phyloP scores from a whole-genome alignment of 2,888 invertebrate genomes.

The Heliconius sara region DNA sequence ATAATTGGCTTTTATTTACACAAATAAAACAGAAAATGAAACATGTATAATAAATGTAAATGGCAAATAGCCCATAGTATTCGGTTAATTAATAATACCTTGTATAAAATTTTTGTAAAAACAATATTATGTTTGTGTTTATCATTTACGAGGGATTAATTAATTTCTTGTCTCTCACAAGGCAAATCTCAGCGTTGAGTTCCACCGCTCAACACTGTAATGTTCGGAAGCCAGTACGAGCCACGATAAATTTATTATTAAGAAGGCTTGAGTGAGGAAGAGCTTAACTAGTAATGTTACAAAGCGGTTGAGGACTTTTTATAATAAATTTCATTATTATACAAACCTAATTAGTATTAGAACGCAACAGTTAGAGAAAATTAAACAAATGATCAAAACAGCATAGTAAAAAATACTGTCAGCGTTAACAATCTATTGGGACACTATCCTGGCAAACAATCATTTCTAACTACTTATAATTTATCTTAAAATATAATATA shows the following conservation, averaged over 20 bases:
- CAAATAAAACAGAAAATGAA: background rate
- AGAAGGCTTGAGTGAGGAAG: background rate
- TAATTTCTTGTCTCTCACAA: background rate
- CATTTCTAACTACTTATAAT: background rate
- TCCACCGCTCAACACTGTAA: background rate
- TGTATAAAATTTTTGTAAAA: background rate
- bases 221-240: background rate
- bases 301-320: background rate
- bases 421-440: background rate
- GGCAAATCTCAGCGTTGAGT: no score
- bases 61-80: background rate
- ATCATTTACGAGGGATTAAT: background rate
- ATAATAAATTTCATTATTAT: background rate
- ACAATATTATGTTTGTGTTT: background rate
- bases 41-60: constrained; percentile 1
- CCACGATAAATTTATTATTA: background rate
- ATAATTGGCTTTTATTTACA: constrained; percentile 9
- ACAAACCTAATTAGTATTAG: background rate
- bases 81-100: background rate
- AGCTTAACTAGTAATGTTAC: background rate
- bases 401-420: background rate
- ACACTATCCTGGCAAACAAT: background rate
- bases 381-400: background rate
- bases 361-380: background rate
- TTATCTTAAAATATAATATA: background rate